Base-by-base conservation (phyloP, 1,140 invertebrate genomes). In the Lanistes nyassanus region DNA sequence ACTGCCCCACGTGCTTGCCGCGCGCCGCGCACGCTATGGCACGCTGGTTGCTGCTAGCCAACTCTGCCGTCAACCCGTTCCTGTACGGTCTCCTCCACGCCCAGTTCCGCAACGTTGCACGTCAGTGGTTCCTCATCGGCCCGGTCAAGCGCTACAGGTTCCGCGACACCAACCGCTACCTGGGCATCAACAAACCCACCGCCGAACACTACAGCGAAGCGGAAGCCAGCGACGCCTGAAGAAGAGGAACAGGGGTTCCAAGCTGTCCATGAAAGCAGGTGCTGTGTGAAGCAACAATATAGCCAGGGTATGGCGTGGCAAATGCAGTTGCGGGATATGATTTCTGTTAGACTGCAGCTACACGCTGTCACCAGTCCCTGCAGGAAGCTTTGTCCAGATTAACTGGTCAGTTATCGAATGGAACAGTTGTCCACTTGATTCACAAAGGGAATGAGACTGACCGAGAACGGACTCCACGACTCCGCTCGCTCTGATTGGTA, bases 1-100 rank as follows among this genome's bases (percentile, higher is more conserved):
- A 80, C 60, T 82, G 77, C 55, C 72, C 60, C 29, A 60, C 56
- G 47, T 77, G 73, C 34, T 70, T 84, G 31, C 81, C 82, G 29
- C 60, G 65, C 16, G 75, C 76, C 53, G 19, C 78, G 13, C 55
- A 78, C 7, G 51, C 76, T 16, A 58, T 84, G 47, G 55, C 76
- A 0, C 80, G 79, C 47, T 84, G 83, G 78, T 66, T 85, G 23
- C 55, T 81, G 21, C 76, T 81, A 7, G 60, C 75, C 42, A 84
- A 83, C 70, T 79, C 84, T 0, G 79, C 79, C 5, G 75, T 85
- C 21, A 85, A 85, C 66, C 84, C 84, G 0, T 85, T 85, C 72
- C 69, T 85, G 13, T 85, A 85, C 74, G 82, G 82, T n/a, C 56
- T 85, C 19, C 79, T 83, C 16, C 84, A 83, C 72, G 79, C 70